Evolutionary conservation across 2,113 vertebrate genomes (phyloP), one percentile per base, ranked within the genome.

Genomic region (Alosa alosa): DNA sequence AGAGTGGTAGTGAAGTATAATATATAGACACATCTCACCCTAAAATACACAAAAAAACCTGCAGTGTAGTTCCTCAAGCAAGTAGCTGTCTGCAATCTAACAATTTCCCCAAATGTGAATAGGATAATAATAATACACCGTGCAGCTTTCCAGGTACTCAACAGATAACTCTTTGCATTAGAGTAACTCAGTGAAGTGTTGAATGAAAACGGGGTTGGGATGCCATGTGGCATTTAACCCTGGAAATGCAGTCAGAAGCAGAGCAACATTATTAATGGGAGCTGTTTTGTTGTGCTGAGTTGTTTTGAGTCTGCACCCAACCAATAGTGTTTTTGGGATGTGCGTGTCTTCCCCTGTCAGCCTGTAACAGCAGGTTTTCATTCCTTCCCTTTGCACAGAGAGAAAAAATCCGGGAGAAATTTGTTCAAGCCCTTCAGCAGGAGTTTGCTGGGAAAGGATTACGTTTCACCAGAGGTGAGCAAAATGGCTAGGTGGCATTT

Each of bases 361-460:
- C n/a, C n/a, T 9, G 11, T 36, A 11, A 36, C 10, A 31, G 31
- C n/a, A 36, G n/a, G 64, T 11, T 78, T 78, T 39, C 11, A 75
- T 75, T 50, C 39, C 68, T 88, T 83, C n/a, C 55, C 82, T 45
- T 20, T 6, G 1, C 46, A 39, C 94, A 99, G 98, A 99, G 95
- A 90, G 98, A 99, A 89, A 97, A 94, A 92, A 99, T 99, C 84
- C 94, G 96, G 82, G 98, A 99, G 94, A 99, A 97, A 90, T 99
- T 99, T 85, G 98, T 99, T 86, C 96, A 96, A 52, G 98, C 98
- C 46, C 89, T 99, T 90, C 96, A 98, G 90, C 93, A 96, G 81
- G 96, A 99, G 90, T 99, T 99, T 95, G 97, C 97, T 4, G 98
- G 97, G 84, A 99, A 98, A 89, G 98, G 98, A 5, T 94, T 99